Evolutionary conservation across 2,888 invertebrate genomes (phyloP), one percentile per base, ranked within the genome.

Genomic region (Epirrhoe tristata): DNA sequence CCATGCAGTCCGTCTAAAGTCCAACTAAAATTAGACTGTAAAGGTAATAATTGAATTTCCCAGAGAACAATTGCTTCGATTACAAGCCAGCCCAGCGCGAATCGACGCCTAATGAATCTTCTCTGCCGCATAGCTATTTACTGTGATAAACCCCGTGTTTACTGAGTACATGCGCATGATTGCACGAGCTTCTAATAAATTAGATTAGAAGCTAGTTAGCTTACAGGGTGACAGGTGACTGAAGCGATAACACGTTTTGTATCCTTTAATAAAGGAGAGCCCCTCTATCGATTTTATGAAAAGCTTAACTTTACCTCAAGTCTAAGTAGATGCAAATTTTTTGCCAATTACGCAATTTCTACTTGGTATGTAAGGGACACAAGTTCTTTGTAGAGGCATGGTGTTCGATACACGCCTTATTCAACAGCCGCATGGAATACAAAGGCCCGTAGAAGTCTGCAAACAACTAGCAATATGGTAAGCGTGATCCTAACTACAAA

Each of bases 61-160:
- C 77, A 74, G 83, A 89, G 92, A 93, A 93, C 93, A 92, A 93
- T 93, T 91, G 92, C 90, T 86, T 88, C 91, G 90, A 93, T 91
- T 93, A 93, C 88, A 86, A 87, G 85, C 84, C 81, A 82, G 83
- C 82, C 82, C 86, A 87, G 89, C 91, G 87, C 86, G 87, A 89
- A 90, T 89, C 90, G 90, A 91, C 88, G 90, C 89, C 89, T 92
- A 93, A 93, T 93, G 93, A 93, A 92, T 93, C 93, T 92, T 86
- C 82, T 78, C 81, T 90, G 92, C 90, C 91, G 92, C 91, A 90
- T 91, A 89, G 90, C 89, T 91, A 91, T 89, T 92, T 89, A 91
- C 89, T 77, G 86, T 91, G 91, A 92, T 92, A 92, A 91, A 90
- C 89, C 84, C 88, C 81, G 87, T 90, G 90, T 90, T 91, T 91